These are phyloP conservation scores for Platichthys stellatus DNA, from an alignment of 2,113 vertebrate genomes.

Conservation along the genomic window DNA sequence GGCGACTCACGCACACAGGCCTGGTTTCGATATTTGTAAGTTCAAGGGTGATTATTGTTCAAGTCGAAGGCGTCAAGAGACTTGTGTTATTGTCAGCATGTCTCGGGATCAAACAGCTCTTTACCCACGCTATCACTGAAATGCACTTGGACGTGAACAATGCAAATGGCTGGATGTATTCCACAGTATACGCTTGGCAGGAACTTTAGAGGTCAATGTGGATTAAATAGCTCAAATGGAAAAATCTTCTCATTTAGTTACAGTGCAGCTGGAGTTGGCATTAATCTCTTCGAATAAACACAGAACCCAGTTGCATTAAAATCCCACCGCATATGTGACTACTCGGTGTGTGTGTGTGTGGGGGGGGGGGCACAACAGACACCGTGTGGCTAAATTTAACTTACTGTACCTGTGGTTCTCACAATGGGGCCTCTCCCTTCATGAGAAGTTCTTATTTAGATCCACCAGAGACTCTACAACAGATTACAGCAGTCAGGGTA, in stretches of 20 bases:
- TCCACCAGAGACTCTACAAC: not conserved
- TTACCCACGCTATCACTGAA: conserved; percentile 43
- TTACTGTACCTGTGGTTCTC: conserved; percentile 45
- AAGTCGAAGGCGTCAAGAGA: not conserved
- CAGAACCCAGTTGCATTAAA: conserved; percentile 22
- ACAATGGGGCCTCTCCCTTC: not conserved
- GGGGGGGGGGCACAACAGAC: conserved; percentile 27
- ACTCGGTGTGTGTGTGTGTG: not conserved
- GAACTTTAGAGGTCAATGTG: conserved; percentile 53
- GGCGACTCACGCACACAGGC: not conserved
- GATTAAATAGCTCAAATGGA: conserved; percentile 56
- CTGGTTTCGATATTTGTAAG: not conserved
- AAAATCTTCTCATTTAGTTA: conserved; percentile 45
- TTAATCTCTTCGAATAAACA: conserved; percentile 31
- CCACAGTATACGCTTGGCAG: conserved; percentile 39
- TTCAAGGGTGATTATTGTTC: not conserved
- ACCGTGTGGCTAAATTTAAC: not conserved
- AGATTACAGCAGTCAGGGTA: not conserved
- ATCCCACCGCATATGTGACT: conserved; percentile 26
- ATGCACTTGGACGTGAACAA: conserved; percentile 55
- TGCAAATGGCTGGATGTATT: conserved; percentile 44
- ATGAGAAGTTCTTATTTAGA: not conserved
- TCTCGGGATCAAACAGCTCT: conserved; percentile 45
- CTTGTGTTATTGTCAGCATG: conserved; percentile 26
- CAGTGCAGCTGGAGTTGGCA: conserved; percentile 32